Conservation (phyloP, 2,888 invertebrate genomes). For the Sipunculus nudus region DNA sequence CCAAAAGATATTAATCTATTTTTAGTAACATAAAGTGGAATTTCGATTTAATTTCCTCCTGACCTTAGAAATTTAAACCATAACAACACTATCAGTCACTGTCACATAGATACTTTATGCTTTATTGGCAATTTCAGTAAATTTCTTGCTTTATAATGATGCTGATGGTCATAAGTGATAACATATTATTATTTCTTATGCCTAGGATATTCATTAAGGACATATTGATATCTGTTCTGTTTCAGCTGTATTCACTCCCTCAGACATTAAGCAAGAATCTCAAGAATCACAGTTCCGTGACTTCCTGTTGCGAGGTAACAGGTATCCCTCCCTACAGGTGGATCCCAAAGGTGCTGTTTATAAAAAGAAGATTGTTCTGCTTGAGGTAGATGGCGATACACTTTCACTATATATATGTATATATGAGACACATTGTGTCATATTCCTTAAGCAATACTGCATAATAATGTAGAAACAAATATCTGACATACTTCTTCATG, state of each 20-base stretch:
- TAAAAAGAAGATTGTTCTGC: conserved; percentile 43
- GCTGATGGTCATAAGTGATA: no score
- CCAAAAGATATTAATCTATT: no score
- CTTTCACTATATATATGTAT: no score
- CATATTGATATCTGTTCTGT: not conserved
- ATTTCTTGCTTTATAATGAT: not conserved
- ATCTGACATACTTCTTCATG: no score
- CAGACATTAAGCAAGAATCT: conserved; percentile 48
- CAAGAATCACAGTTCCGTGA: conserved; percentile 79
- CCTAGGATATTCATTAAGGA: not conserved
- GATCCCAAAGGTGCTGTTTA: conserved; percentile 27
- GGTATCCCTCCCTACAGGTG: conserved; percentile 71
- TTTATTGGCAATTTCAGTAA: not conserved
- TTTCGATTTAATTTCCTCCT: no score
- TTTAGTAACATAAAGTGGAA: no score
- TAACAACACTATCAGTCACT: no score
- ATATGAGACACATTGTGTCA: no score
- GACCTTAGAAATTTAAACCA: no score
- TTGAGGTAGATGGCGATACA: no score
- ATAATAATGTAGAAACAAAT: no score
- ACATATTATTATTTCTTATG: not conserved
- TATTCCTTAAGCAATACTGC: no score
- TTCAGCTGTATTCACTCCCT: conserved; percentile 18
- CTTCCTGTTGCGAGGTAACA: conserved; percentile 80
- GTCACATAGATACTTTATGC: not conserved